Conservation (phyloP, 92 coral and sea anemone species). For the Porites rus region DNA sequence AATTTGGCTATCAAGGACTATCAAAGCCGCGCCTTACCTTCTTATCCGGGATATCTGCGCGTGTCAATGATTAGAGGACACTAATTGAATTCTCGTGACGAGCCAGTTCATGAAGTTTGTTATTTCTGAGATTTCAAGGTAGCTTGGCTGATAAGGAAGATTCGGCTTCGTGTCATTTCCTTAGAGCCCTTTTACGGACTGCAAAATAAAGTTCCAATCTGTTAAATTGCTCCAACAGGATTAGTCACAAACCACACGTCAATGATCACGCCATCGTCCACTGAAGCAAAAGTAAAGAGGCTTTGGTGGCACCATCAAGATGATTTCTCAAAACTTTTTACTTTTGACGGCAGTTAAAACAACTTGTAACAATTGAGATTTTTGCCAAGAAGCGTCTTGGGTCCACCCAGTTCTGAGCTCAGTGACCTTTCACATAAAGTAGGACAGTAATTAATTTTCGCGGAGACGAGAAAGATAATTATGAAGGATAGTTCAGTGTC, state of each 20-base stretch:
- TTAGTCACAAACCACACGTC: background rate
- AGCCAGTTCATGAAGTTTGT: constrained; percentile 23
- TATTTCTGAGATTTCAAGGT: constrained; percentile 28
- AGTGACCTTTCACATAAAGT: constrained; percentile 9
- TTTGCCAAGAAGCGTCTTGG: no score
- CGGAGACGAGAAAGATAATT: constrained; percentile 28
- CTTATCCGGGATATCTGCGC: constrained; percentile 32
- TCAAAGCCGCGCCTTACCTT: constrained; percentile 19
- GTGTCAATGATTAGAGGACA: constrained; percentile 30
- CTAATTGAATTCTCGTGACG: constrained; percentile 39
- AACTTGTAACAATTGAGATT: no score
- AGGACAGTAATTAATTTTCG: constrained; percentile 46
- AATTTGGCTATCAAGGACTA: background rate
- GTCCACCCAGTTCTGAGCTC: no score
- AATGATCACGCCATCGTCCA: background rate
- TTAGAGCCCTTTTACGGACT: background rate
- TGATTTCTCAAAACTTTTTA: no score
- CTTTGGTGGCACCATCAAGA: no score
- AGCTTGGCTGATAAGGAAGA: constrained; percentile 2
- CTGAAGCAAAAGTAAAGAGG: no score
- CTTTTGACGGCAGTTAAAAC: no score
- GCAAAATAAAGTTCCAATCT: background rate
- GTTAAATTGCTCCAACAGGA: background rate
- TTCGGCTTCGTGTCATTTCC: background rate
- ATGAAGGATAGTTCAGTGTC: constrained; percentile 4